These are phyloP conservation scores for Phalacrocorax aristotelis DNA, from an alignment of 2,113 vertebrate species.

Conservation along the genomic window DNA sequence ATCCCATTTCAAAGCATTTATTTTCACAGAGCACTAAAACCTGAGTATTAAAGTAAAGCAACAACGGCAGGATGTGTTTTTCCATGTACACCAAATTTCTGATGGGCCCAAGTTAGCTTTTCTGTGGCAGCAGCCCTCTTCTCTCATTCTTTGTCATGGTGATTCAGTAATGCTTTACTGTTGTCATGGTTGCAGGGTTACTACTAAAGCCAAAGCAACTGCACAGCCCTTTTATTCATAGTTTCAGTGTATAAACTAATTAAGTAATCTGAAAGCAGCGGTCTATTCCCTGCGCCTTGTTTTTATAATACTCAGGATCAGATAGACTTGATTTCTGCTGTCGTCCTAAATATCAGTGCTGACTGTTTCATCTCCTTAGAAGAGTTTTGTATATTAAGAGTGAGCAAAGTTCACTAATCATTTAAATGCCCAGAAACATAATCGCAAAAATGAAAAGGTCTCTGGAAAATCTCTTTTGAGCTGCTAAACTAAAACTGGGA, in stretches of 20 bases:
- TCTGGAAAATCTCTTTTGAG: conserved; percentile 15
- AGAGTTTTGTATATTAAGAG: not conserved
- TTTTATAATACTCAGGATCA: not conserved
- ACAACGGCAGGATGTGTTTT: accelerated
- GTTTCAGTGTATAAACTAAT: conserved; percentile 51
- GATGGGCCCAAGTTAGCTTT: not conserved
- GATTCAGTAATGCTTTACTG: conserved; percentile 55
- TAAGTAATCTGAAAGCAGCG: conserved; percentile 39
- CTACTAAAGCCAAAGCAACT: conserved; percentile 43
- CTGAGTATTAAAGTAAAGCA: accelerated
- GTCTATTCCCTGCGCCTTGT: conserved; percentile 2
- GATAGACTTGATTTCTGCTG: not conserved
- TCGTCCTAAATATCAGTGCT: not conserved
- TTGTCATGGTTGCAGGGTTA: conserved; percentile 69
- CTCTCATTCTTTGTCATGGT: conserved; percentile 58
- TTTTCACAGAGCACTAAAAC: not conserved
- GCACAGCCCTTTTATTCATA: conserved; percentile 60
- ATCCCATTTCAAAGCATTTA: not conserved
- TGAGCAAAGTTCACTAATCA: not conserved
- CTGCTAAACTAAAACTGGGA: not conserved
- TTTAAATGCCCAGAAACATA: not conserved
- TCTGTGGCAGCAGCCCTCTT: not conserved
- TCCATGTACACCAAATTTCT: not conserved
- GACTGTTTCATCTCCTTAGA: not conserved
- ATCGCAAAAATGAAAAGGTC: not conserved